Conservation (phyloP, 1,140 invertebrate species). For the Drosophila arizonae region DNA sequence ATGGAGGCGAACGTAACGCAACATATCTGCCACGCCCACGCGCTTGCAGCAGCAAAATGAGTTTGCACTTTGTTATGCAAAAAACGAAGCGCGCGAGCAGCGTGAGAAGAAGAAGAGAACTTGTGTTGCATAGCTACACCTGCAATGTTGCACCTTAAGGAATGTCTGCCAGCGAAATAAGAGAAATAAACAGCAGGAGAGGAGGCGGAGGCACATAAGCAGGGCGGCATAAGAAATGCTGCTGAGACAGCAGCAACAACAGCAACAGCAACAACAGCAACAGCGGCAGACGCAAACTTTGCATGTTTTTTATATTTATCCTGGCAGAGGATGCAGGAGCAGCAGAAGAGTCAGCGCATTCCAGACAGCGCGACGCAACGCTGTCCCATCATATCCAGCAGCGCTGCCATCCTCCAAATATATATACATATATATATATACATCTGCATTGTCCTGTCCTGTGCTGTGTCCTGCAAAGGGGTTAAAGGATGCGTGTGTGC, state of each 20-base stretch:
- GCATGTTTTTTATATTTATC: conserved; percentile 80
- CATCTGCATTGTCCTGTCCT: not conserved
- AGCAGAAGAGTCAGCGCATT: conserved; percentile 35
- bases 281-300: conserved; percentile 55
- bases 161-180: conserved; percentile 39
- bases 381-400: conserved; percentile 13
- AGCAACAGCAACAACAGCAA: conserved; percentile 37
- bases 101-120: not conserved
- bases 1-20: conserved; percentile 8
- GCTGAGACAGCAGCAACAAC: conserved; percentile 64
- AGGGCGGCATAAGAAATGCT: conserved; percentile 62
- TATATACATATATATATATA: not conserved
- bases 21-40: conserved; percentile 73
- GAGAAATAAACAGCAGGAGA: not conserved
- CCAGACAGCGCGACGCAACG: conserved; percentile 40
- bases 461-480: conserved; percentile 34
- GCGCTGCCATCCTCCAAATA: too few relatives aligned
- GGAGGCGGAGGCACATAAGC: conserved; percentile 15
- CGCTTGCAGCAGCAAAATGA: conserved; percentile 68
- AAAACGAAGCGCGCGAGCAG: conserved; percentile 32
- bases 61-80: conserved; percentile 80
- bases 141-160: conserved; percentile 79
- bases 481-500: conserved; percentile 66
- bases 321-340: conserved; percentile 27
- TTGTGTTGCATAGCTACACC: conserved; percentile 25